Conservation (phyloP, 23 tunicate genomes). For the Styela plicata region DNA sequence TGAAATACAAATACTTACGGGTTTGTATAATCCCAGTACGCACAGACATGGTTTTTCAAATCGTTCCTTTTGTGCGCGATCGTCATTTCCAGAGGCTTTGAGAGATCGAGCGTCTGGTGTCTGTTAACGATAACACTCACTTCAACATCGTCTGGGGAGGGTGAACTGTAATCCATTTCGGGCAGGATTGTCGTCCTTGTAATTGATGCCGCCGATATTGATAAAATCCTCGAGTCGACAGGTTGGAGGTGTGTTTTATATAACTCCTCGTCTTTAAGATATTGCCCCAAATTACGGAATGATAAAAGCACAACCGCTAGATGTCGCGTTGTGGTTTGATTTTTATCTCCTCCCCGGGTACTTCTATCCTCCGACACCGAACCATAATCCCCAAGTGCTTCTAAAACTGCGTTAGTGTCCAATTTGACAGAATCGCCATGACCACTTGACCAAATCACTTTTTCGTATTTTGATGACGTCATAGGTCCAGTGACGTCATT, state of each 20-base stretch:
- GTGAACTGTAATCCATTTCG: neutral
- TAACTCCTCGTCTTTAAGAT: constrained; percentile 41
- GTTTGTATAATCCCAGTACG: constrained; percentile 46
- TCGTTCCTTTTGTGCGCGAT: constrained; percentile 11
- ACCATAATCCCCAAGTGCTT: neutral
- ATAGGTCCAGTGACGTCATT: neutral
- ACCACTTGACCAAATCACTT: constrained; percentile 10
- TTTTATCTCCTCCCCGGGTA: neutral
- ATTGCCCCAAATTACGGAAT: constrained; percentile 41
- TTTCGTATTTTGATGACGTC: neutral
- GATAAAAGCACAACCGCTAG: constrained; percentile 55
- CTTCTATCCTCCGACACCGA: neutral
- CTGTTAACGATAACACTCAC: constrained; percentile 16
- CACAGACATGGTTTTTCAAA: constrained; percentile 47
- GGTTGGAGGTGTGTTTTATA: constrained; percentile 34
- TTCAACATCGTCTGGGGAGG: constrained; percentile 5
- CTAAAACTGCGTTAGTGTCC: constrained; percentile 33
- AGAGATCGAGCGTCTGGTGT: constrained; percentile 3
- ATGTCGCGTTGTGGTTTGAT: constrained; percentile 20
- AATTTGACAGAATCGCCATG: constrained; percentile 15
- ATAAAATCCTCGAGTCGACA: constrained; percentile 53
- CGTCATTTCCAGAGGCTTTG: constrained; percentile 6
- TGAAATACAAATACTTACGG: constrained; percentile 23
- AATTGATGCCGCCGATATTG: constrained; percentile 40
- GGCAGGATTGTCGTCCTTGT: constrained; percentile 8